These are phyloP conservation scores for Todiramphus chloris DNA, from an alignment of 2,113 vertebrate species.

Conservation along the genomic window DNA sequence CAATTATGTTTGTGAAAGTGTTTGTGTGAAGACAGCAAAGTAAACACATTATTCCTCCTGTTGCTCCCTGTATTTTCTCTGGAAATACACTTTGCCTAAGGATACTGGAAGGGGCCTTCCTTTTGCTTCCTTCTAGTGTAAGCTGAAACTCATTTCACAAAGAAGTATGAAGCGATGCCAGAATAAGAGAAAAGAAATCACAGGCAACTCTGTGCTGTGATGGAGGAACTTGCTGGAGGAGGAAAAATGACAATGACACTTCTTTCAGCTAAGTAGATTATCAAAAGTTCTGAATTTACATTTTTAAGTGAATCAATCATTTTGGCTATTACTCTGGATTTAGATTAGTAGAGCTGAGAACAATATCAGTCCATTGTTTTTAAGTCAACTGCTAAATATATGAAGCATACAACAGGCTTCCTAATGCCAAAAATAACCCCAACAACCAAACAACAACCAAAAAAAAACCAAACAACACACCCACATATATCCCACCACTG, in stretches of 20 bases:
- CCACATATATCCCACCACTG: neutral
- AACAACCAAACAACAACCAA: neutral
- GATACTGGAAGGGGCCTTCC: neutral
- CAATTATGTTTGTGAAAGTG: neutral
- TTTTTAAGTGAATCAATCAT: neutral
- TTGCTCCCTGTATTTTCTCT: constrained; percentile 12
- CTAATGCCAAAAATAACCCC: neutral
- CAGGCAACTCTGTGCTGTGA: neutral
- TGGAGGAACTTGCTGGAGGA: neutral
- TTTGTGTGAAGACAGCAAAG: neutral
- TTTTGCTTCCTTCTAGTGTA: neutral
- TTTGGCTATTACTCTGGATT: neutral
- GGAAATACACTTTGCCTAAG: neutral
- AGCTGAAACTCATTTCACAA: constrained; percentile 12
- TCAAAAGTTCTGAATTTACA: neutral
- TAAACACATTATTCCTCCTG: neutral
- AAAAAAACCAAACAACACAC: neutral
- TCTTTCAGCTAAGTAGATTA: neutral
- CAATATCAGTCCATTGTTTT: neutral
- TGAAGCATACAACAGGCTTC: neutral
- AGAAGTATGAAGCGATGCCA: neutral
- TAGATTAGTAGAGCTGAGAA: neutral
- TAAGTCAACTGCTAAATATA: neutral
- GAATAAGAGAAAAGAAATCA: neutral
- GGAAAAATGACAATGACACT: neutral